These are phyloP conservation scores for Xestia xanthographa DNA, from an alignment of 2,888 invertebrate species.

Conservation along the genomic window DNA sequence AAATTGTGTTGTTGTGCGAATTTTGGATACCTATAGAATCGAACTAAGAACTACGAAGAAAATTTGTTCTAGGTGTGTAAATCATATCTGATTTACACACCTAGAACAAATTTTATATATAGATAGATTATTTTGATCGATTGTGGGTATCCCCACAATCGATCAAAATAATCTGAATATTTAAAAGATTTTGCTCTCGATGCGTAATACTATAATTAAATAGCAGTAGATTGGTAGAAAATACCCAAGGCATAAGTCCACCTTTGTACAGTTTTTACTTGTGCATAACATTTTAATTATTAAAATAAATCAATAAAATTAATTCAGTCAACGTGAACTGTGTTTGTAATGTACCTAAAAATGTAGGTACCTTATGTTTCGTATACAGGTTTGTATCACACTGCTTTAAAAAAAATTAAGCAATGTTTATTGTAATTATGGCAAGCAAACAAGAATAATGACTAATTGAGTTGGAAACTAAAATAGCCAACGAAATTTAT, in stretches of 20 bases:
- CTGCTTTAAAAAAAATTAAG: neutral
- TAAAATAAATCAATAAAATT: no score
- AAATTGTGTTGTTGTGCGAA: neutral
- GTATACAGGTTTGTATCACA: neutral
- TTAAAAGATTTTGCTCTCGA: neutral
- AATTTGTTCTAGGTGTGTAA: neutral
- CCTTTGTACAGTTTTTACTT: no score
- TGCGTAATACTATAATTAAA: neutral
- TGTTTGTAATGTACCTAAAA: neutral
- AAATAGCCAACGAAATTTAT: neutral
- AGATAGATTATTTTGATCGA: no score
- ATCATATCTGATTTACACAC: no score
- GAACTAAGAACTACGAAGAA: neutral
- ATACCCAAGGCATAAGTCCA: no score
- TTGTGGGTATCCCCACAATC: no score
- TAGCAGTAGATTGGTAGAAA: no score
- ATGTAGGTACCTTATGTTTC: no score
- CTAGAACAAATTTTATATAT: no score
- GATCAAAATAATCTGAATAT: neutral
- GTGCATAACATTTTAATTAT: no score
- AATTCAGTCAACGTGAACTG: neutral
- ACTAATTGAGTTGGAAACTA: no score
- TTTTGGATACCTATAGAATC: neutral
- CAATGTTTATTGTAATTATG: neutral
- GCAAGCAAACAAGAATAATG: neutral